Evolutionary conservation across 2,888 invertebrate species (phyloP), one percentile per base, ranked within the genome.

Genomic region (Drosophila merina): DNA sequence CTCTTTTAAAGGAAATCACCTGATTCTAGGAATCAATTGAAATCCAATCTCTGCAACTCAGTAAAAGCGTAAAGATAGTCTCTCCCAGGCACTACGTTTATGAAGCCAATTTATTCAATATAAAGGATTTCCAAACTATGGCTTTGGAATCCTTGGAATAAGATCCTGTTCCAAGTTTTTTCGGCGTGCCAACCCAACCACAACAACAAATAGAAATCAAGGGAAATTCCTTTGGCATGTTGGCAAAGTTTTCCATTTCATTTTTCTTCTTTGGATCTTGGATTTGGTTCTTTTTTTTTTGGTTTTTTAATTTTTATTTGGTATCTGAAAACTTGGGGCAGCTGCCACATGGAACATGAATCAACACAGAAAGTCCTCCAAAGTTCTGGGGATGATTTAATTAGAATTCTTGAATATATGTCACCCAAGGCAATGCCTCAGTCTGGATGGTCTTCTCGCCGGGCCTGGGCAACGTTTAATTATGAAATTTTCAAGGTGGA

Each of bases 381-480:
- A 82, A 82, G 72, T 88, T 82, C 71, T 66, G 86, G 73, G 83
- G 88, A 88, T 82, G 88, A 82, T 82, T 82, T 82, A 82, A 82
- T 82, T 82, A 86, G 82, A 82, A 88, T 82, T 82, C 82, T 82
- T 88, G 79, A 82, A 82, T 86, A 82, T 86, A 88, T 82, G 74
- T 75, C 75, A 49, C 67, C 40, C 55, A 52, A 55, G 67, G 50
- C 63, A 51, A 72, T 51, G 72, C 44, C 72, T 38, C 55, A 45
- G 64, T 40, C 33, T 40, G 62, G 62, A 59, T 30, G 64, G 57
- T 59, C 62, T 33, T 25, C 30, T 30, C 12, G 33, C 9, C 25
- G 42, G 12, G 28, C 51, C 56, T 54, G 62, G 72, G 59, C 73
- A 79, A 57, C 68, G 86, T 87, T 81, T 87, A 81, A 81, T 81